Evolutionary conservation across 2,113 vertebrate species (phyloP), one percentile per base, ranked within the genome.

Genomic region (cat (Felis catus)): DNA sequence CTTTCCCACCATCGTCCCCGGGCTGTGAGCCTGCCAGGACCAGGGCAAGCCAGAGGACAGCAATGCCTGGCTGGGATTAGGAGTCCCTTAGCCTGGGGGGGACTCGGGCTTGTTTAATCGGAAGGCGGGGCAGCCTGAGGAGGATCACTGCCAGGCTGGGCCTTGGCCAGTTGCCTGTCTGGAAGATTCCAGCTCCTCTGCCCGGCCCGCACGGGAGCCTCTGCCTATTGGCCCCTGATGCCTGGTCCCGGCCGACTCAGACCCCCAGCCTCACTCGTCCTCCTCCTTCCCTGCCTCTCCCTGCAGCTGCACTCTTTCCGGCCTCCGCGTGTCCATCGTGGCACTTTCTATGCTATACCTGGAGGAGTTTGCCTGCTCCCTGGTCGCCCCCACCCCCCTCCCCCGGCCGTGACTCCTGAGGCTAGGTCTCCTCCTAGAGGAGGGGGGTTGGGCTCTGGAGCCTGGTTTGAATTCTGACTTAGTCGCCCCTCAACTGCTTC

Each of bases 311-410:
- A 2, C 0, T 4, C 68, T 9, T 3, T n/a, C 14, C 15, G 6
- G 13, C 23, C 5, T 41, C 55, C 4, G 1, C 4, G 21, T 9
- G 21, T 84, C 51, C 36, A 4, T 36, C 61, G 0, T 0, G 13
- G 85, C 36, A 11, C 25, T 18, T 31, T 3, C 3, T 1, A 27
- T 31, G 5, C 16, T 31, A 4, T 25, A 3, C 6, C 13, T 9
- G 21, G 13, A 27, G 13, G 27, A 25, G 18, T 89, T 16, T 8
- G 41, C 55, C n/a, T 15, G 0, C 12, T 51, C 36, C 76, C n/a
- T 9, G 41, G 55, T 27, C 14, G 7, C 11, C 12, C 11, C 11
- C n/a, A n/a, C n/a, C 36, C 36, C 36, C 36, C 36, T 7, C 1
- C 61, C 29, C 13, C 8, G 53, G 31, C 55, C 15, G 4, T 48